Conservation (phyloP, 1,140 invertebrate species). For the Galendromus occidentalis region DNA sequence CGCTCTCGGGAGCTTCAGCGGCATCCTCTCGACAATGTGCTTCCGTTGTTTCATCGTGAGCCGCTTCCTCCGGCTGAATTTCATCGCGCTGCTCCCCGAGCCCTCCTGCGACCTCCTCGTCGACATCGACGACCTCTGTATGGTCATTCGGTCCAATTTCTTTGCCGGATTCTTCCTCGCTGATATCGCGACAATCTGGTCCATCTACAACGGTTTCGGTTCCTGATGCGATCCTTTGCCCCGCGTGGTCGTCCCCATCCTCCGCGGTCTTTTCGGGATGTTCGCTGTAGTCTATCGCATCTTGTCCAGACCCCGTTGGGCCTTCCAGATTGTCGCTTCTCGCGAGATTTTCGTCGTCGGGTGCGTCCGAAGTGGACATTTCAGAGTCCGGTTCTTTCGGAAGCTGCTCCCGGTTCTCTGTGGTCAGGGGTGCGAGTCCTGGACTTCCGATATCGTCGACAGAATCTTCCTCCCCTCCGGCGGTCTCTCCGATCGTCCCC, state of each 20-base stretch:
- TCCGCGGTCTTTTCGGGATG: neutral
- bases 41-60: neutral
- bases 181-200: neutral
- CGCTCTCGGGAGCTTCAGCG: no score
- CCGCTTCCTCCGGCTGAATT: neutral
- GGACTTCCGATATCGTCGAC: no score
- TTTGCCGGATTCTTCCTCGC: neutral
- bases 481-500: no score
- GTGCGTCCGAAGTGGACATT: no score
- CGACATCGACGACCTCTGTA: neutral
- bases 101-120: neutral
- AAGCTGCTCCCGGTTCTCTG: no score
- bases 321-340: no score
- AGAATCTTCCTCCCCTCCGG: no score
- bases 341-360: no score
- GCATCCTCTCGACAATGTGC: neutral
- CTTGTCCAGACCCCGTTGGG: no score
- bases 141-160: neutral
- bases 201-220: neutral
- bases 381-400: no score
- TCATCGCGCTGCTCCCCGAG: neutral
- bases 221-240: neutral
- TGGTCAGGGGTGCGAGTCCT: no score
- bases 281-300: neutral
- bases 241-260: neutral